phyloP scores from a whole-genome alignment of 2,797 vertebrate genomes.

The Hyperoplus immaculatus region DNA sequence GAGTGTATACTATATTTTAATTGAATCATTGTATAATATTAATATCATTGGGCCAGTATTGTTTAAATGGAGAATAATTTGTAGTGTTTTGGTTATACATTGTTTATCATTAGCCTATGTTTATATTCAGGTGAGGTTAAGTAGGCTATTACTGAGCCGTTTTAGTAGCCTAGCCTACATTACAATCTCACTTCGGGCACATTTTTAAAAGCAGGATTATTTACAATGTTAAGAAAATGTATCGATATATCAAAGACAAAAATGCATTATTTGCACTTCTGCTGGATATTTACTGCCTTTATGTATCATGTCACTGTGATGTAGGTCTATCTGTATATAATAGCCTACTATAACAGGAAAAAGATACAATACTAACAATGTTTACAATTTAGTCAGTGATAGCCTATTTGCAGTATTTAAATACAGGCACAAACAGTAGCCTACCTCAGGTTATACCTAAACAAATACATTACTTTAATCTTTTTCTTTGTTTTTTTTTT shows the following conservation, averaged over 20 bases:
- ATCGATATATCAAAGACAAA: background rate
- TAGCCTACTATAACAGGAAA: background rate
- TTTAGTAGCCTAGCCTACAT: background rate
- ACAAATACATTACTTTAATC: background rate
- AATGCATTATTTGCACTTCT: background rate
- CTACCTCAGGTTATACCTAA: constrained; percentile 22
- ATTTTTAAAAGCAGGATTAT: background rate
- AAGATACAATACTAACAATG: background rate
- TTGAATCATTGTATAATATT: background rate
- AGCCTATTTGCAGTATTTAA: background rate
- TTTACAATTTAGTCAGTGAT: background rate
- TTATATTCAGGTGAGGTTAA: too few relatives aligned
- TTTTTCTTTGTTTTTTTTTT: background rate
- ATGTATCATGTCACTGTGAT: background rate
- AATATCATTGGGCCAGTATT: background rate
- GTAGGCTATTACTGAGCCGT: background rate
- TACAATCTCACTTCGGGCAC: background rate
- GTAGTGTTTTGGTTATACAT: background rate
- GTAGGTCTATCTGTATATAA: too few relatives aligned
- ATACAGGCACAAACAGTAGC: too few relatives aligned
- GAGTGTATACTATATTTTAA: too few relatives aligned
- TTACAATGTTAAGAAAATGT: too few relatives aligned
- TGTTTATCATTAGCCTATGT: background rate
- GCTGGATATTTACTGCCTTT: constrained; percentile 14
- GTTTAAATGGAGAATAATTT: background rate